Evolutionary conservation across 1,140 invertebrate species (phyloP).

Genomic region (Macrocentrus cingulum): DNA sequence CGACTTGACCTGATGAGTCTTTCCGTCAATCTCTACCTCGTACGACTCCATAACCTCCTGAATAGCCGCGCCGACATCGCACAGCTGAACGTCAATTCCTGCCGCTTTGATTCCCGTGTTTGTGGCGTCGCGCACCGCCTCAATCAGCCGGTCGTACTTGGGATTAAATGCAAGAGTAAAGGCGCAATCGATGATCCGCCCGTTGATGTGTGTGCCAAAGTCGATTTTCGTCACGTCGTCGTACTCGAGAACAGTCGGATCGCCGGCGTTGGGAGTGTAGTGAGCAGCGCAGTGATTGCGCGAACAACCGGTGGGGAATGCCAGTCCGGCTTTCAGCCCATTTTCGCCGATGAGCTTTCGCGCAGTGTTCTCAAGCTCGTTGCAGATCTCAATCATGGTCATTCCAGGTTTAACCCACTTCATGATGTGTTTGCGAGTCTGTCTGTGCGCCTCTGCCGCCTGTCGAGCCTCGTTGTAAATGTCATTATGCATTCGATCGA

Average conservation of each 20-base stretch:
- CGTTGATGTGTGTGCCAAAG: conserved; percentile 99
- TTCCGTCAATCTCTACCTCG: conserved; percentile 97
- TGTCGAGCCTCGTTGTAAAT: conserved; percentile 93
- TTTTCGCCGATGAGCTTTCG: conserved; percentile 92
- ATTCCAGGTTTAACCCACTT: conserved; percentile 85
- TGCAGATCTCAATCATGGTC: conserved; percentile 99
- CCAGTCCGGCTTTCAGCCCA: conserved; percentile 93
- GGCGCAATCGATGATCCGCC: conserved; percentile 98
- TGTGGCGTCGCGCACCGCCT: conserved; percentile 96
- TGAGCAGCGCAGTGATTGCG: conserved; percentile 99
- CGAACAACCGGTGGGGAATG: conserved; percentile 98
- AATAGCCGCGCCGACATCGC: conserved; percentile 96
- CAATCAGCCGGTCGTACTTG: conserved; percentile 93
- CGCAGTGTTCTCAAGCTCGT: conserved; percentile 91
- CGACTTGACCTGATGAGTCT: conserved; percentile 94
- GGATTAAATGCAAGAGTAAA: conserved; percentile 97
- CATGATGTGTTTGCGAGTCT: conserved; percentile 63
- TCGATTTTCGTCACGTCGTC: conserved; percentile 99
- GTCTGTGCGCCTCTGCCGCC: conserved; percentile 96
- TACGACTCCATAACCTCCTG: conserved; percentile 99
- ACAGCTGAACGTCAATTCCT: conserved; percentile 96
- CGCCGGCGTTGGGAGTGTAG: conserved; percentile 98
- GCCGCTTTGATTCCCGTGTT: conserved; percentile 95
- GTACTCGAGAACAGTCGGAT: conserved; percentile 89
- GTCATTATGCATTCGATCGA: conserved; percentile 81